phyloP scores from a whole-genome alignment of 2,888 invertebrate genomes.

The Oscheius onirici region DNA sequence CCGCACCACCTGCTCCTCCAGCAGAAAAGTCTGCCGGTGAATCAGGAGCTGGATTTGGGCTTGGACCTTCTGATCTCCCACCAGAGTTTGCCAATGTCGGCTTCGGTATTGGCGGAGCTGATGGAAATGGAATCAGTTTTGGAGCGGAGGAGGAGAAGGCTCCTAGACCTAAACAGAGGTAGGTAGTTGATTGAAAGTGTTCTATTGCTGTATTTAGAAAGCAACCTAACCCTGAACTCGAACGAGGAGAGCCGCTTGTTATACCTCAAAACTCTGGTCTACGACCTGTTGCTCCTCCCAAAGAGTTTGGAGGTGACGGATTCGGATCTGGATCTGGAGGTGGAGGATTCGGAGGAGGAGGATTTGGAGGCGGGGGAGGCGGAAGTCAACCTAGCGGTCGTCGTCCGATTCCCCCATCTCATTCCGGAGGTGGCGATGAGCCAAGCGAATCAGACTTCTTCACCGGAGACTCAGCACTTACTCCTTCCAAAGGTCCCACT shows the following conservation, averaged over 20 bases:
- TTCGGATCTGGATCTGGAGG: slow-evolving; percentile 35
- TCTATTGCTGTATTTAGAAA: slow-evolving; percentile 38
- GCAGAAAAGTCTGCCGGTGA: slow-evolving; percentile 24
- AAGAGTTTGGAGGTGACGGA: slow-evolving; percentile 59
- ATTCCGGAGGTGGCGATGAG: neutral
- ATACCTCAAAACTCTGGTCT: slow-evolving; percentile 70
- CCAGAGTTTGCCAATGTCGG: slow-evolving; percentile 57
- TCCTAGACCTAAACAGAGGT: slow-evolving; percentile 40
- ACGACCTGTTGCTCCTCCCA: slow-evolving; percentile 67
- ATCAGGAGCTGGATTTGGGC: slow-evolving; percentile 49
- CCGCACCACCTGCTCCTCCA: neutral
- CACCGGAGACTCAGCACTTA: slow-evolving; percentile 68
- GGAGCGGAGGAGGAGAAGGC: slow-evolving; percentile 40
- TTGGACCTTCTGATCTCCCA: slow-evolving; percentile 57
- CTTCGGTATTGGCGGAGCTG: slow-evolving; percentile 50
- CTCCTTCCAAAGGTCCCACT: slow-evolving; percentile 66
- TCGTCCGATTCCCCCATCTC: neutral
- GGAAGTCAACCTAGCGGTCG: neutral
- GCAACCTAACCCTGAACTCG: slow-evolving; percentile 46
- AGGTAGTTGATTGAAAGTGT: slow-evolving; percentile 32
- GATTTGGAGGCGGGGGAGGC: slow-evolving; percentile 29
- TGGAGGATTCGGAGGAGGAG: slow-evolving; percentile 39
- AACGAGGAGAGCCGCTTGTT: slow-evolving; percentile 47
- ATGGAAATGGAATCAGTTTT: slow-evolving; percentile 47
- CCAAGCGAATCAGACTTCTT: slow-evolving; percentile 58